Evolutionary conservation across 1,140 invertebrate species (phyloP).

Genomic region (Glossosoma conforme): DNA sequence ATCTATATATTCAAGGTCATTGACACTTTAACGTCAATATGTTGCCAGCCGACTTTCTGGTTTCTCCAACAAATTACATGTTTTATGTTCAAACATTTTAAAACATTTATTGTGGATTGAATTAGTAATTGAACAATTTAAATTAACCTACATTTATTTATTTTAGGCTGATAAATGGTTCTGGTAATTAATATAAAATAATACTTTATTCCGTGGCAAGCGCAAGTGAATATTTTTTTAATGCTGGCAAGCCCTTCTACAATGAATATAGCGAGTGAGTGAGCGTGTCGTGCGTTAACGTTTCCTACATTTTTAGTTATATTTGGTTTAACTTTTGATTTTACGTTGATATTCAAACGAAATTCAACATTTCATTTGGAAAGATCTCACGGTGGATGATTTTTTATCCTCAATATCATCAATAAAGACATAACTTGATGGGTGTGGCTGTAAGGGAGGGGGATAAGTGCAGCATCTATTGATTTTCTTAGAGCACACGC

Average conservation of each 20-base stretch:
- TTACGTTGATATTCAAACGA: slow-evolving; percentile 23
- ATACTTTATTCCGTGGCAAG: too few species aligned
- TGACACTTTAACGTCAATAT: slow-evolving; percentile 22
- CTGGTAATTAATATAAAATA: too few species aligned
- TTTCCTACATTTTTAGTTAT: slow-evolving; percentile 27
- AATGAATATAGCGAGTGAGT: slow-evolving; percentile 28
- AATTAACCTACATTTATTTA: not conserved
- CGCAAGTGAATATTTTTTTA: too few species aligned
- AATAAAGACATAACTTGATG: slow-evolving; percentile 23
- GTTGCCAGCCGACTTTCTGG: too few species aligned
- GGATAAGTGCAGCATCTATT: slow-evolving; percentile 28
- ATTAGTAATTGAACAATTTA: not conserved
- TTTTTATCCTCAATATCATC: slow-evolving; percentile 17
- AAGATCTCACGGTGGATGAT: slow-evolving; percentile 17
- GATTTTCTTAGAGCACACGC: slow-evolving; percentile 28
- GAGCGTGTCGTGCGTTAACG: slow-evolving; percentile 24
- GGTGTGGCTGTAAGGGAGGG: slow-evolving; percentile 27
- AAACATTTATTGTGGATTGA: too few species aligned
- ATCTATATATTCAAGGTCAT: slow-evolving; percentile 32
- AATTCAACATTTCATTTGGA: slow-evolving; percentile 21
- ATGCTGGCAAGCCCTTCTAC: slow-evolving; percentile 24
- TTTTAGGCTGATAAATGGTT: not conserved
- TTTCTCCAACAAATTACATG: too few species aligned
- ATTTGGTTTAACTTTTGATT: slow-evolving; percentile 28
- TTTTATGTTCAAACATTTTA: too few species aligned